Conservation (phyloP, 2,888 invertebrate species). For the Oscheius myriophilus region DNA sequence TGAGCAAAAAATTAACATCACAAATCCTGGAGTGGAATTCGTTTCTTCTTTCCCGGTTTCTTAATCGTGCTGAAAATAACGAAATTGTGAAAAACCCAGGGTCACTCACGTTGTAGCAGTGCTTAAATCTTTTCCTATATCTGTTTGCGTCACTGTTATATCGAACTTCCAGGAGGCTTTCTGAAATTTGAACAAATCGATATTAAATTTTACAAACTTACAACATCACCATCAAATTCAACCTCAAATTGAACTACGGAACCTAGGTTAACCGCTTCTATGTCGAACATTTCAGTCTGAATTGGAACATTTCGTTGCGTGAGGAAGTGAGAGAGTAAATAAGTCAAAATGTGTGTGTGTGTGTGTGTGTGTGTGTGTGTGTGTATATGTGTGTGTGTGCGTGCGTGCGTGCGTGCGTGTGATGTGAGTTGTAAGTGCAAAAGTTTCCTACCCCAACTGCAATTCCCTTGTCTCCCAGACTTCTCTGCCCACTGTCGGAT, state of each 20-base stretch:
- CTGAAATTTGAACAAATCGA: background rate
- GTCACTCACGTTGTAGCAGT: slow-evolving; percentile 1
- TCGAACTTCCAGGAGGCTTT: slow-evolving; percentile 21
- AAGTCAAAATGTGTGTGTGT: no score
- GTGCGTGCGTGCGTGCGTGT: no score
- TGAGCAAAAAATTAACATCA: slow-evolving; percentile 23
- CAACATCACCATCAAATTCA: slow-evolving; percentile 12
- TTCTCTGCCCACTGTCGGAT: slow-evolving; percentile 40
- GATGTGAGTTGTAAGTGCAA: no score
- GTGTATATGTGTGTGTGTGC: no score
- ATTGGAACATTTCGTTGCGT: background rate
- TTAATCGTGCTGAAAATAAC: slow-evolving; percentile 18
- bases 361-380: no score
- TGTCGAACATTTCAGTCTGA: slow-evolving; percentile 27
- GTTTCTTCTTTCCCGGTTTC: background rate
- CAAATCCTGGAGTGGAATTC: slow-evolving; percentile 20
- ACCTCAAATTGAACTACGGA: slow-evolving; percentile 30
- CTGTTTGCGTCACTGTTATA: slow-evolving; percentile 16
- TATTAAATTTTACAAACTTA: background rate
- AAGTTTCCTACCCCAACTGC: slow-evolving; percentile 28
- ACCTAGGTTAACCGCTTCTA: slow-evolving; percentile 28
- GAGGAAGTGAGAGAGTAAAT: no score
- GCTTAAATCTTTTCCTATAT: slow-evolving; percentile 18
- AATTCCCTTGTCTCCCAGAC: slow-evolving; percentile 19
- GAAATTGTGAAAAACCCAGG: background rate